Conservation (phyloP, 2,888 invertebrate species). For the Scaptomyza tumidula region DNA sequence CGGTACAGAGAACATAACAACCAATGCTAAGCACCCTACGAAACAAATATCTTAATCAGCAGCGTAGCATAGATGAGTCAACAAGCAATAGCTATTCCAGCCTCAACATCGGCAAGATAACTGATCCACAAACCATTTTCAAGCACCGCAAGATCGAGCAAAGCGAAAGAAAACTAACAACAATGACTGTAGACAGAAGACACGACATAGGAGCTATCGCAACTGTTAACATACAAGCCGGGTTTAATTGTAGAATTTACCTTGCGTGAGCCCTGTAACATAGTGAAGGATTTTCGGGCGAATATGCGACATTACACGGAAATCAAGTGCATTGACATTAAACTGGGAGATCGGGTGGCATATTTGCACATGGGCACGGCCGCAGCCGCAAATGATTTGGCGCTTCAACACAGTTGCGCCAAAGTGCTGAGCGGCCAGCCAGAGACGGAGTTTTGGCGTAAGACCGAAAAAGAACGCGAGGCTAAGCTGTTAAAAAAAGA, state of each 20-base stretch:
- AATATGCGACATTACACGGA: constrained; percentile 87
- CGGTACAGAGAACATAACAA: no score
- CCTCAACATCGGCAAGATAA: no score
- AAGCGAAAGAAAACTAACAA: no score
- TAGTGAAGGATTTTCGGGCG: constrained; percentile 89
- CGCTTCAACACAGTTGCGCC: constrained; percentile 76
- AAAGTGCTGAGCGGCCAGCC: constrained; percentile 87
- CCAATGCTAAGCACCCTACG: neutral
- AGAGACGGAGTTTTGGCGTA: constrained; percentile 92
- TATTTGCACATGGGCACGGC: constrained; percentile 88
- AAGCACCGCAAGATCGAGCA: no score
- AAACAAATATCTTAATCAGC: neutral
- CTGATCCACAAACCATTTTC: no score
- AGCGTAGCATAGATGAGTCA: no score
- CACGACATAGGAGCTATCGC: no score
- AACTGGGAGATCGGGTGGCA: constrained; percentile 88
- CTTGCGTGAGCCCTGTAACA: constrained; percentile 88
- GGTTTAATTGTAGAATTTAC: constrained; percentile 90
- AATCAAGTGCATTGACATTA: constrained; percentile 92
- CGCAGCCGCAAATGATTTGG: constrained; percentile 84
- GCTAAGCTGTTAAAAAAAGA: constrained; percentile 81
- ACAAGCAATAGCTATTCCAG: no score
- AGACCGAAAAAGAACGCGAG: constrained; percentile 87
- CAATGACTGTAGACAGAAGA: no score
- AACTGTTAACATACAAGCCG: neutral